Evolutionary conservation across 2,888 invertebrate genomes (phyloP), one percentile per base, ranked within the genome.

Genomic region (Scelioninae gen. 1): DNA sequence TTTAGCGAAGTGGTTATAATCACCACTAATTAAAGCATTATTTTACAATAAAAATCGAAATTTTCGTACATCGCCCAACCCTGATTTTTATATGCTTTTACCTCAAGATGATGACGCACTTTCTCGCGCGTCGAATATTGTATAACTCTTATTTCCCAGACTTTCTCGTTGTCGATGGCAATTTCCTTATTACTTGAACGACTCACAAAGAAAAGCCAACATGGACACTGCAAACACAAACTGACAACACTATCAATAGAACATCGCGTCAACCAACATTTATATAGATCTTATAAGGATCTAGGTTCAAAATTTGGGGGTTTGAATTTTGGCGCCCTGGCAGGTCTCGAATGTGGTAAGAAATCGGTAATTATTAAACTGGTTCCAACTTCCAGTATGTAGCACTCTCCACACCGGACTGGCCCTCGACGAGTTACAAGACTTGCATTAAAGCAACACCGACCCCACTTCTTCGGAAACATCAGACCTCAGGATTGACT

Each of bases 401-500:
- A 55, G 47, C 77, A 53, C 77, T 77, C 62, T 43, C 77, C 23
- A 55, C 55, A 31, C 53, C 31, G 47, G 51, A 77, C 77, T 77
- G 68, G 77, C 62, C 69, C 69, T 66, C 69, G 29, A 32, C 40
- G 77, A 60, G 68, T 53, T 66, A 60, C 62, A 51, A 53, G 77
- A 51, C 68, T 69, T 58, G 62, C 77, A 69, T 69, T 69, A 77
- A 77, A 77, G 49, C 69, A 45, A 69, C 51, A 62, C 47, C 56
- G 53, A 78, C 77, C 77, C 69, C 77, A 78, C 77, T 78, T 69
- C 77, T 43, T 62, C 63, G 32, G 62, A 60, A 47, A 45, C 55
- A 77, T 69, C 62, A 32, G 40, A 69, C 63, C 47, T 53, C 15
- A 58, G 62, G 47, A 62, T 55, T 38, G 55, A 60, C 31, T 16